A percentile compares a stretch with the other conserved stretches of the same genome.
Conservation (phyloP, 2,113 vertebrate species). For the Callipepla squamata region DNA sequence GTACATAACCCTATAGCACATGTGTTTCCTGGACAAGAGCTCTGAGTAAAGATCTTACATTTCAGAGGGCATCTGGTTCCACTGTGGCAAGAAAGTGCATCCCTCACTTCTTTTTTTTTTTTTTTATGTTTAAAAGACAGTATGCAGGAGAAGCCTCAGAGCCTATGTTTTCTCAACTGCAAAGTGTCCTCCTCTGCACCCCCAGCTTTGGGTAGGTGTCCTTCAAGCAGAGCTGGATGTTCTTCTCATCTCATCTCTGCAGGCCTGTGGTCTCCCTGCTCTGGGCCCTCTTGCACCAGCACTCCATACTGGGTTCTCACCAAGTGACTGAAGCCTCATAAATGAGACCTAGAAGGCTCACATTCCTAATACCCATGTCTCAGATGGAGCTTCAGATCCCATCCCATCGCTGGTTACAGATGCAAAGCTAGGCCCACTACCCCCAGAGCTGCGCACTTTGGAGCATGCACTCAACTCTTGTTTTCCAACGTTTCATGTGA, state of each 20-base stretch:
- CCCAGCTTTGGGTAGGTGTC: not conserved
- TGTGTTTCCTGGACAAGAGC: not conserved
- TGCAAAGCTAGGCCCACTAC: not conserved
- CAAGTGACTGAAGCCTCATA: not conserved
- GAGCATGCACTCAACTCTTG: not conserved
- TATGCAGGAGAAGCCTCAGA: not conserved
- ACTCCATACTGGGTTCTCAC: not conserved
- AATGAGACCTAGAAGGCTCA: not conserved
- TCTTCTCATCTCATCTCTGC: not conserved
- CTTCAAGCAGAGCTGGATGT: not conserved
- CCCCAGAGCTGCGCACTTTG: accelerated
- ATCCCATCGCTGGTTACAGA: not conserved
- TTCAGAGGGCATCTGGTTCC: not conserved
- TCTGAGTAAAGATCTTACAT: not conserved
- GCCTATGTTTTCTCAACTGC: not conserved
- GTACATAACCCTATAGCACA: not conserved
- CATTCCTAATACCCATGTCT: not conserved
- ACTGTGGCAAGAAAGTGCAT: not conserved
- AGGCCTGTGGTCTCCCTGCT: not conserved
- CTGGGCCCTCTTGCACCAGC: accelerated
- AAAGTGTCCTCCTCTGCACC: not conserved
- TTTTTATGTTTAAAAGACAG: not conserved
- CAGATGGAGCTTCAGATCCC: not conserved
- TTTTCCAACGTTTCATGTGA: not conserved
- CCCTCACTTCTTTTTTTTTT: not conserved